Conservation (phyloP, 2,888 invertebrate species). For the Agrotis puta region DNA sequence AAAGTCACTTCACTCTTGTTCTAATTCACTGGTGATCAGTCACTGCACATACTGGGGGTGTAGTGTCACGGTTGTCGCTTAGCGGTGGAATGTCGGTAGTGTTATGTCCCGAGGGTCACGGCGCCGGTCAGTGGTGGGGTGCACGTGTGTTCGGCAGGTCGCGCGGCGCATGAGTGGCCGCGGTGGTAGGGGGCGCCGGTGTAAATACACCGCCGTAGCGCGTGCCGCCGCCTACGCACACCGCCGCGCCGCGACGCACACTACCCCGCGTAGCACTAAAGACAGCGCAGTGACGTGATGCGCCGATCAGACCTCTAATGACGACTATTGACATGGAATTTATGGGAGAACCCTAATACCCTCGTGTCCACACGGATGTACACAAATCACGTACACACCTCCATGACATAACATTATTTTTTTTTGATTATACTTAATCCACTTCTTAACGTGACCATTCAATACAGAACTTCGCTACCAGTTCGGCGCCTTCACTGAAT, state of each 20-base stretch:
- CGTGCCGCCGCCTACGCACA: constrained; percentile 85
- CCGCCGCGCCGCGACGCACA: constrained; percentile 70
- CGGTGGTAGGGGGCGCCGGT: constrained; percentile 89
- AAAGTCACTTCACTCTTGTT: constrained; percentile 85
- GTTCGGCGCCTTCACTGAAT: too few relatives aligned
- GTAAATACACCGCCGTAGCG: constrained; percentile 88
- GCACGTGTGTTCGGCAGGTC: constrained; percentile 88
- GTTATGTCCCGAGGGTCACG: constrained; percentile 77
- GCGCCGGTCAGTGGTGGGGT: constrained; percentile 81
- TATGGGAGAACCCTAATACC: constrained; percentile 76
- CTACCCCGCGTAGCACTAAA: constrained; percentile 57
- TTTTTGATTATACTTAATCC: constrained; percentile 9
- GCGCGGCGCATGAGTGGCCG: constrained; percentile 89
- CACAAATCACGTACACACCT: constrained; percentile 60
- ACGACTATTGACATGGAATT: constrained; percentile 72
- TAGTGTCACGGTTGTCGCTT: constrained; percentile 75
- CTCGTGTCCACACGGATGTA: constrained; percentile 69
- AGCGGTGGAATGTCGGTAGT: constrained; percentile 73
- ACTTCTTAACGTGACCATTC: too few relatives aligned
- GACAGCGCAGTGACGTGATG: constrained; percentile 71
- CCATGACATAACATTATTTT: constrained; percentile 57
- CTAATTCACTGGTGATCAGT: constrained; percentile 79
- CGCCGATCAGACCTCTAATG: constrained; percentile 71
- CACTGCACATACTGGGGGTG: constrained; percentile 86
- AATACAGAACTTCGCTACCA: too few relatives aligned